A percentile compares a stretch with the other conserved stretches of the same genome.
phyloP scores from a whole-genome alignment of 2,113 vertebrate species.

The Herpetotheres cachinnans region DNA sequence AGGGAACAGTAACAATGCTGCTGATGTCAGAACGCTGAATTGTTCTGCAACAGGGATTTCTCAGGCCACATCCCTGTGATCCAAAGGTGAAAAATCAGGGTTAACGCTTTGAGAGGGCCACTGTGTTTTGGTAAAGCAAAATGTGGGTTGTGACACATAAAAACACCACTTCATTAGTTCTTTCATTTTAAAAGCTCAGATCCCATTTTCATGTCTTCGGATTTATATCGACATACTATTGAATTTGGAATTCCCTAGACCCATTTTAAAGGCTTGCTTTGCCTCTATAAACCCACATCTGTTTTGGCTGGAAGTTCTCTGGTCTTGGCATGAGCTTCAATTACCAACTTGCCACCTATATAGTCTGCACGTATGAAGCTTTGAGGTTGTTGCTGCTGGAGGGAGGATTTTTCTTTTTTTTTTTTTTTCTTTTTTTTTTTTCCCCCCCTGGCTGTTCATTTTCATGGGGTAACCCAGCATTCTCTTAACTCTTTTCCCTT shows the following conservation, averaged over 20 bases:
- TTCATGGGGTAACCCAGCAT: neutral
- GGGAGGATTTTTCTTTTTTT: neutral
- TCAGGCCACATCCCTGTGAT: neutral
- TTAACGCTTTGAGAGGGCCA: neutral
- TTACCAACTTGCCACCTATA: conserved; percentile 1
- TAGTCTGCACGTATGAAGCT: neutral
- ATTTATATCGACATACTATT: neutral
- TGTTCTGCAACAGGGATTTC: neutral
- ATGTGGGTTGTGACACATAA: neutral
- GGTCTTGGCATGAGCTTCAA: neutral
- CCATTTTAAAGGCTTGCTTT: neutral
- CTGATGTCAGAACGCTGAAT: neutral
- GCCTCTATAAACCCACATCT: conserved; percentile 21
- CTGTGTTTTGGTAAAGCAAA: neutral
- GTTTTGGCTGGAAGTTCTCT: neutral
- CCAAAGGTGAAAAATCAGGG: neutral
- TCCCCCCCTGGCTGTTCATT: neutral
- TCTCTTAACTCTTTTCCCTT: neutral
- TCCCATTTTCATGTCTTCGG: neutral
- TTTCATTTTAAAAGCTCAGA: neutral
- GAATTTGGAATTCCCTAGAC: neutral
- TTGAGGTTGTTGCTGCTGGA: neutral
- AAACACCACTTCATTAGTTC: neutral
- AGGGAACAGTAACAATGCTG: neutral
- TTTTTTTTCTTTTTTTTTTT: neutral